These are phyloP conservation scores for Cheilosia vernalis DNA, from an alignment of 2,888 invertebrate genomes.

Conservation along the genomic window DNA sequence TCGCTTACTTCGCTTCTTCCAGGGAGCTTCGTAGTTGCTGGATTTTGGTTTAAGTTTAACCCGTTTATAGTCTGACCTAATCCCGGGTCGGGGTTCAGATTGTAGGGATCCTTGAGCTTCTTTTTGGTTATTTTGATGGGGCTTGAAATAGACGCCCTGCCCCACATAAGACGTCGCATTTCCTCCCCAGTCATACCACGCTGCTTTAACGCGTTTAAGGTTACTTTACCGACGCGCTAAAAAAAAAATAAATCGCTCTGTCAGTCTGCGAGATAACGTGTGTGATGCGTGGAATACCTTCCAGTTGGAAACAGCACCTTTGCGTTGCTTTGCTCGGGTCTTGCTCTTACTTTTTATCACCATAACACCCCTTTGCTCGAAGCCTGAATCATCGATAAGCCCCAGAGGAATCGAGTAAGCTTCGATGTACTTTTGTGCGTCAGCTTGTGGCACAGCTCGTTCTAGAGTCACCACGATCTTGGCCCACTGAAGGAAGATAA, in stretches of 20 bases:
- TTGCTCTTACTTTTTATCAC: conserved; percentile 99
- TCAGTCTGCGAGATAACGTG: not conserved
- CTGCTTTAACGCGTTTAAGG: conserved; percentile 91
- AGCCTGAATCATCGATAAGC: conserved; percentile 91
- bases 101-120: conserved; percentile 83
- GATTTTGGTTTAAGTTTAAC: conserved; percentile 92
- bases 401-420: conserved; percentile 97
- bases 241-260: not conserved
- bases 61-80: conserved; percentile 91
- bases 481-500: conserved; percentile 90
- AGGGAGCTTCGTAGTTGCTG: conserved; percentile 75
- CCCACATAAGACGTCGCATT: conserved; percentile 95
- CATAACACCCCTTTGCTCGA: conserved; percentile 96
- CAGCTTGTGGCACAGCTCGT: conserved; percentile 94
- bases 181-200: conserved; percentile 94
- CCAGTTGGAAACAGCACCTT: conserved; percentile 98
- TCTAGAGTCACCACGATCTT: conserved; percentile 99
- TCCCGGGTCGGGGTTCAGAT: conserved; percentile 79
- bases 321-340: conserved; percentile 97
- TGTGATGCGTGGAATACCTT: conserved; percentile 87
- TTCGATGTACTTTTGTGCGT: conserved; percentile 95
- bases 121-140: conserved; percentile 89
- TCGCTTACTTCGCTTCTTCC: conserved; percentile 81
- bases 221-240: conserved; percentile 93
- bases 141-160: conserved; percentile 93